Percentiles rank a stretch among this genome's conserved stretches.
phyloP scores from a whole-genome alignment of 2,113 vertebrate genomes.

The Ginglymostoma cirratum region DNA sequence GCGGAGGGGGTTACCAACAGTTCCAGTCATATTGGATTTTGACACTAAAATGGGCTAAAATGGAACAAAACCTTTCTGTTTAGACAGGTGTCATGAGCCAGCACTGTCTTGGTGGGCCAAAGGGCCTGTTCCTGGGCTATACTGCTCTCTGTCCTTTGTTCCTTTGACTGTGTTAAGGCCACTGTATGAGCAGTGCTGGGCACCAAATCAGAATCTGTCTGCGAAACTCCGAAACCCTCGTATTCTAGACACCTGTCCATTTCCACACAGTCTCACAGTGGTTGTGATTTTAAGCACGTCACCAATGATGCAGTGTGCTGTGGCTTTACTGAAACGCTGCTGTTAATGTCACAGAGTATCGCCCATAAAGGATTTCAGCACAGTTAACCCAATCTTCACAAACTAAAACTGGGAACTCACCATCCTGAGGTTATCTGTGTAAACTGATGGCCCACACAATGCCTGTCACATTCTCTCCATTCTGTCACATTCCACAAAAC shows the following conservation, averaged over 20 bases:
- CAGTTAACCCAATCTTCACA: not conserved
- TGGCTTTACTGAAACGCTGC: not conserved
- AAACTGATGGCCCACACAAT: not conserved
- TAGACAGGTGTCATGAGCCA: no score
- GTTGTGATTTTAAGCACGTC: not conserved
- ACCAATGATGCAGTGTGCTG: not conserved
- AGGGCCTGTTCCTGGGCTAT: no score
- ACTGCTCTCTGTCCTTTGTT: no score
- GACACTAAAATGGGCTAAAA: not conserved
- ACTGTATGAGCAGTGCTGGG: not conserved
- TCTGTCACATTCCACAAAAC: no score
- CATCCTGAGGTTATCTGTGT: not conserved
- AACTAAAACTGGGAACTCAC: not conserved
- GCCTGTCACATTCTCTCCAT: no score
- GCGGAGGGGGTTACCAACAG: no score
- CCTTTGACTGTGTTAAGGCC: not conserved
- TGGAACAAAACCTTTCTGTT: not conserved
- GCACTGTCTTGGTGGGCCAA: no score
- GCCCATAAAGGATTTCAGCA: not conserved
- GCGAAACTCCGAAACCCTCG: not conserved
- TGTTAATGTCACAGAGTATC: not conserved
- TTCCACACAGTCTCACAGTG: not conserved
- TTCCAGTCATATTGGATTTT: not conserved
- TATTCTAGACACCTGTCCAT: not conserved
- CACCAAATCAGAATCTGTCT: not conserved